phyloP scores from a whole-genome alignment of 2,888 invertebrate species.

The Priocnemis perturbator region DNA sequence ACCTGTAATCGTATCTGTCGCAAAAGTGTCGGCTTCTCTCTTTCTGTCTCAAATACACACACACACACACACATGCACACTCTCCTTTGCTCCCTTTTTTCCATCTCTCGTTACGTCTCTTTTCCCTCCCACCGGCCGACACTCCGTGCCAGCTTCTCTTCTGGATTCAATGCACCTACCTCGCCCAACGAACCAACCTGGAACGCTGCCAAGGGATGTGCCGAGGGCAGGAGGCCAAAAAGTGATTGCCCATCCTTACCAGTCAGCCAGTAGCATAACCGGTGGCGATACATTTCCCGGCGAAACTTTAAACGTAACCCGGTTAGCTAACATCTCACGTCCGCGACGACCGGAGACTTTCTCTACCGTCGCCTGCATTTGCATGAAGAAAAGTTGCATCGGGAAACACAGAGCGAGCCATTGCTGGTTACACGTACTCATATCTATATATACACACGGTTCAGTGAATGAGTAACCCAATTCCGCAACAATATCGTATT shows the following conservation, averaged over 20 bases:
- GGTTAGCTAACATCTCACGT: neutral
- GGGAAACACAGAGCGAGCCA: too few species aligned
- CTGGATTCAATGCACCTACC: neutral
- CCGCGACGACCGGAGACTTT: neutral
- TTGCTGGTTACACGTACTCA: too few species aligned
- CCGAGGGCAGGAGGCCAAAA: conserved; percentile 37
- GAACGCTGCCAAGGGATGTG: conserved; percentile 54
- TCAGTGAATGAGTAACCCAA: too few species aligned
- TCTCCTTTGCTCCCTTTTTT: neutral
- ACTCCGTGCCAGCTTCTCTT: neutral
- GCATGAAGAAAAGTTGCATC: too few species aligned
- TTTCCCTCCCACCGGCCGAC: neutral
- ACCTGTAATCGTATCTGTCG: too few species aligned
- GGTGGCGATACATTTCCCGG: neutral
- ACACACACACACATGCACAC: too few species aligned
- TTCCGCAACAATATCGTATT: too few species aligned
- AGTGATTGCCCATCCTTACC: conserved; percentile 46
- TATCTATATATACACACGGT: too few species aligned
- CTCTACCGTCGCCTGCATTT: too few species aligned
- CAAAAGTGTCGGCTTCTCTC: too few species aligned
- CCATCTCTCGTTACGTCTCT: neutral
- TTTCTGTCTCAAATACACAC: too few species aligned
- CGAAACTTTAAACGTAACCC: too few species aligned
- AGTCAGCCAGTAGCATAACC: conserved; percentile 33
- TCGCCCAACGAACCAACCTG: conserved; percentile 38